Evolutionary conservation across 2,113 vertebrate genomes (phyloP).

Genomic region (Pteruthius melanotis): DNA sequence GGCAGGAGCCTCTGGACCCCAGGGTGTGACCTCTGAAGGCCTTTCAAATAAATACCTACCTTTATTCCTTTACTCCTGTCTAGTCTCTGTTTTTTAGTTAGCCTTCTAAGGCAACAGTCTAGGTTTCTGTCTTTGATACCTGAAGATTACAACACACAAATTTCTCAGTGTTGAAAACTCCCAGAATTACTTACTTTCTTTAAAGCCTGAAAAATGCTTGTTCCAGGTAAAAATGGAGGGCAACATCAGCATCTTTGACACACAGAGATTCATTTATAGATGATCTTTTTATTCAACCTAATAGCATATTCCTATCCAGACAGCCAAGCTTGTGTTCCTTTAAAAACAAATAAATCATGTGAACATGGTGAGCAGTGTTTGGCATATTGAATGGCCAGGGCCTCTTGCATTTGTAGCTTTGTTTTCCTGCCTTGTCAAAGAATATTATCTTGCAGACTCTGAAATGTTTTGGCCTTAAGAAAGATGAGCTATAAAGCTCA

Average conservation of each 20-base stretch:
- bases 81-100: no score
- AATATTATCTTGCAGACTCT: not conserved
- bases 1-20: no score
- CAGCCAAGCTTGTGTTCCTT: not conserved
- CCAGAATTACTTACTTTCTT: not conserved
- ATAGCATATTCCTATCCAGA: not conserved
- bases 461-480: not conserved
- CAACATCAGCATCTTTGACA: not conserved
- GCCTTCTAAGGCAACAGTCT: no score
- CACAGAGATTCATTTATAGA: not conserved
- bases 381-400: not conserved
- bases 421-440: not conserved
- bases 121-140: not conserved
- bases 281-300: not conserved
- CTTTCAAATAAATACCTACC: no score
- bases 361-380: not conserved
- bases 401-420: not conserved
- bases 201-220: not conserved
- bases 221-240: not conserved
- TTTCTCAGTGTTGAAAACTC: not conserved
- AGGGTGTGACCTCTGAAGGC: no score
- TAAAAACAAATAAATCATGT: not conserved
- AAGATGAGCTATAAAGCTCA: not conserved
- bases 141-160: not conserved
- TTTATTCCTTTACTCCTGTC: no score